Base-by-base conservation (phyloP, 2,888 invertebrate genomes). In the Strigamia transsilvanica region DNA sequence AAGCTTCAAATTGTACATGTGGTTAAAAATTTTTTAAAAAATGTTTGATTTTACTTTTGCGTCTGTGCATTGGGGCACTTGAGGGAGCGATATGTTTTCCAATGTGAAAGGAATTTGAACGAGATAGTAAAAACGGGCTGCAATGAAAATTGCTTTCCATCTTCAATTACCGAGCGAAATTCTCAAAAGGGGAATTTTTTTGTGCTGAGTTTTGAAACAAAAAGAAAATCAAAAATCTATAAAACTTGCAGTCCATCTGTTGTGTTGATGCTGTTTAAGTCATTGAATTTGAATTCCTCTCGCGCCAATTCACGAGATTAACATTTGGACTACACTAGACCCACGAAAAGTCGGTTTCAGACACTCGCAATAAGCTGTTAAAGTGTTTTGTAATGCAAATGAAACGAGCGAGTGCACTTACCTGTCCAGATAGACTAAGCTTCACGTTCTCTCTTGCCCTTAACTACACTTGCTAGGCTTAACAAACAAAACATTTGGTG, bases 351-450 rank as follows among this genome's bases (percentile, higher is more conserved):
- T 73, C 73, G 73, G 73, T 73, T 73, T 73, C 73, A 73, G 73
- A 73, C 73, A 32, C 23, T 7, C 73, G 73, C 73, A 32, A 73
- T 73, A 73, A 73, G 73, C 73, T 73, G 73, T 32, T 73, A 27
- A 73, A 73, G 73, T 73, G 73, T 73, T 73, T 73, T 73, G 73
- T 73, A 73, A 73, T 73, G 73, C 73, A 73, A 73, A 73, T 73
- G 73, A 73, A 73, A 73, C 73, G 73, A 73, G 73, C 73, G 32
- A 32, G 32, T 73, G 73, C 73, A 73, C 73, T 73, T 73, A 73
- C 73, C 27, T 32, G 73, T 73, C 73, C 73, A 73, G 27, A 73
- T 32, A 73, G 73, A 73, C 32, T 73, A 66, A 27, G 27, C 66
- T 27, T 1, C 27, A 10, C 66, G 10, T 73, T 32, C 32, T 27